Percentiles rank a stretch among this genome's conserved stretches.
Evolutionary conservation across 1,140 invertebrate genomes (phyloP).

Genomic region (Lepidurus arcticus): DNA sequence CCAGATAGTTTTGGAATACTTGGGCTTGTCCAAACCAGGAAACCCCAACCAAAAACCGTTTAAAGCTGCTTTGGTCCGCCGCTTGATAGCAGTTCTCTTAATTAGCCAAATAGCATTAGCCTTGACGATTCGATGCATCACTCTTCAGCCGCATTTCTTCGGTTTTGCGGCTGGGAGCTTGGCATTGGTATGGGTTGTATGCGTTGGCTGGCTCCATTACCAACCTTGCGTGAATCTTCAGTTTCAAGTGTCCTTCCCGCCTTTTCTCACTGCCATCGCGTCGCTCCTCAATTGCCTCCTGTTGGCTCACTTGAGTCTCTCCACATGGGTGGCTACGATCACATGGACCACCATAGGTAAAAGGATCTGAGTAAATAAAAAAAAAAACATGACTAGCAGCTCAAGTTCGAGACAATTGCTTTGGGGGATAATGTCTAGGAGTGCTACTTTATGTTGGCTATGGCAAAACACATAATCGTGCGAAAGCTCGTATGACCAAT

Average conservation of each 20-base stretch:
- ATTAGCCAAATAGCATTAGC: not conserved
- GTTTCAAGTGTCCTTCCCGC: slow-evolving; percentile 11
- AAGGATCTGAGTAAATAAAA: not conserved
- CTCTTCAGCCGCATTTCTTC: not conserved
- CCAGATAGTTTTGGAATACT: not conserved
- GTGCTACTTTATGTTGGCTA: slow-evolving; percentile 18
- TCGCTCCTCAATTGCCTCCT: slow-evolving; percentile 23
- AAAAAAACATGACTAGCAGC: not conserved
- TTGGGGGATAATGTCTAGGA: not conserved
- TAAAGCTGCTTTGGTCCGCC: not conserved
- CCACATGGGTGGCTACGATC: not conserved
- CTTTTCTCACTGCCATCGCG: slow-evolving; percentile 3
- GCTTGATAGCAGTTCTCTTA: not conserved
- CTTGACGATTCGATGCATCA: not conserved
- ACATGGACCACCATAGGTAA: slow-evolving; percentile 9
- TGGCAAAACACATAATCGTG: not conserved
- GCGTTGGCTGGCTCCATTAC: not conserved
- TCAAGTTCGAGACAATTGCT: not conserved
- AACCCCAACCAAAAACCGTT: not conserved
- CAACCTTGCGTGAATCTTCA: not conserved
- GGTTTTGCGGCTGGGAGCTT: not conserved
- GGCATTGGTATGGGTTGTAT: not conserved
- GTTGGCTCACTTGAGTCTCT: not conserved
- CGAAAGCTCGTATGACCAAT: not conserved
- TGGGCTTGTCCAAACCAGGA: not conserved